Evolutionary conservation across 2,113 vertebrate genomes (phyloP), one percentile per base, ranked within the genome.

Genomic region (Sander lucioperca): DNA sequence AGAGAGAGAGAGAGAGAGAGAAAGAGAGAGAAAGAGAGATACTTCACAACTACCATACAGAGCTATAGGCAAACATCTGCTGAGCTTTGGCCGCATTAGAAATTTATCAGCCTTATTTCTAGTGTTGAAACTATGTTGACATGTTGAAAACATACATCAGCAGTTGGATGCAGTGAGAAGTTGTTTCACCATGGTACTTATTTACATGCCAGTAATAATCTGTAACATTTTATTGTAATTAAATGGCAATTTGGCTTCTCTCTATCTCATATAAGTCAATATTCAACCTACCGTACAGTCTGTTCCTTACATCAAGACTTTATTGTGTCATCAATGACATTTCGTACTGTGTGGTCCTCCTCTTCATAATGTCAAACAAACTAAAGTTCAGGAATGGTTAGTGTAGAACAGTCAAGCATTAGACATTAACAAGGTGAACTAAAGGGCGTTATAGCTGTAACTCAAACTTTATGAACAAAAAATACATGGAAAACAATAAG

Each of bases 81-180:
- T 77, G 74, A 76, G 83, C 73, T 77, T 59, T 73, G 64, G 16
- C 9, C 1, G 11, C 59, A 62, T 82, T 79, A 75, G 10, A 59
- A 58, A 68, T 71, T 1, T 2, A 76, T 77, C 45, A 77, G 33
- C 23, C 50, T 51, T 4, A 63, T 54, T 27, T 54, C 54, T 79
- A 13, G 11, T 50, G 27, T 21, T 39, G 39, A 10, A 39, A 39
- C 39, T 10, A 39, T 39, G 39, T 39, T 43, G 78, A 62, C 18
- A 67, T 47, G 10, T 36, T 75, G 6, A 16, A 23, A 39, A 50
- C 39, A 11, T 0, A 33, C 12, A 8, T 45, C 45, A 43, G 36
- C 21, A 61, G 10, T 0, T 57, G 16, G 3, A 6, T 30, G 18
- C 56, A 73, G 5, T 13, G 10, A 61, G 16, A 21, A 47, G 70